phyloP scores from a whole-genome alignment of 2,113 vertebrate species.

The Bujurquina vittata region DNA sequence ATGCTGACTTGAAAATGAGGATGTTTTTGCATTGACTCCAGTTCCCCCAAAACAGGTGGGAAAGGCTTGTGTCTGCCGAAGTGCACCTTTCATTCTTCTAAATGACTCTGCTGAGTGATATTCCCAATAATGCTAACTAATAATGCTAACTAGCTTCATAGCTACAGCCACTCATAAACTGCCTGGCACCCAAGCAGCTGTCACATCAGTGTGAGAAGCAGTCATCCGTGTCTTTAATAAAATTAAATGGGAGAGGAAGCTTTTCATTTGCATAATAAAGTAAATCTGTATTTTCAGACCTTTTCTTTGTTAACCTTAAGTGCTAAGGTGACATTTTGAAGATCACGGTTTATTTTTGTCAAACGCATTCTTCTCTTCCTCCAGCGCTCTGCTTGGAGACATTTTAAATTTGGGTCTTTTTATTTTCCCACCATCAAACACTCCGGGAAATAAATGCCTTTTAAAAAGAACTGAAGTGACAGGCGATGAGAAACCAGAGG shows the following conservation, averaged over 20 bases:
- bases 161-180: not conserved
- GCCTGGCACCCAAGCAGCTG: not conserved
- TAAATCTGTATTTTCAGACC: not conserved
- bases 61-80: not conserved
- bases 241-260: not conserved
- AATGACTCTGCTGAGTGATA: too few relatives aligned
- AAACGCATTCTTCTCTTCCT: not conserved
- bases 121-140: too few relatives aligned
- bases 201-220: not conserved
- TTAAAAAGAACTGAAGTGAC: conserved; percentile 23
- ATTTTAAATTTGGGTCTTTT: conserved; percentile 9
- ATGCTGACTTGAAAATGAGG: not conserved
- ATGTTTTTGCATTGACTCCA: not conserved
- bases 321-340: conserved; percentile 40
- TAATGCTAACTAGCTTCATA: not conserved
- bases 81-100: not conserved
- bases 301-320: conserved; percentile 5
- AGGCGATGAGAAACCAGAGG: conserved; percentile 27
- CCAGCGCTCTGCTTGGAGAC: not conserved
- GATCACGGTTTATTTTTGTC: not conserved
- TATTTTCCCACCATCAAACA: conserved; percentile 27
- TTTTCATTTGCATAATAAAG: not conserved
- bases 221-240: not conserved
- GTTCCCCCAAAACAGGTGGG: too few relatives aligned
- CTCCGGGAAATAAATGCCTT: conserved; percentile 8